Conservation (phyloP, 2,797 vertebrate genomes). For the Spheniscus humboldti region DNA sequence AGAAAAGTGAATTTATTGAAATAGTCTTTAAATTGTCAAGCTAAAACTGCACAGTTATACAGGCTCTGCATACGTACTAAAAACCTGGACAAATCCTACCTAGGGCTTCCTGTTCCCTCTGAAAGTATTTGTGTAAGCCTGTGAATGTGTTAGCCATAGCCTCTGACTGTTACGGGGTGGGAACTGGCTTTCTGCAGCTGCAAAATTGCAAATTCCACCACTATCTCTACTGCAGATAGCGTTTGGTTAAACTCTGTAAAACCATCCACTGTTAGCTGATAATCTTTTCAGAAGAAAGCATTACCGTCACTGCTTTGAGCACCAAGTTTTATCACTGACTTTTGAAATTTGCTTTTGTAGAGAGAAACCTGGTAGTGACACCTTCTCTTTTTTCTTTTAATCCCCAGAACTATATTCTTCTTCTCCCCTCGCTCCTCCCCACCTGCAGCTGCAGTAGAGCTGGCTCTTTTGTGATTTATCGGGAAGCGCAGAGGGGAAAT, state of each 20-base stretch:
- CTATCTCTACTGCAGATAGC: background rate
- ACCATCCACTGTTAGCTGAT: background rate
- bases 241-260: background rate
- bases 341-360: background rate
- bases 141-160: background rate
- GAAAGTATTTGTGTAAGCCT: background rate
- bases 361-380: background rate
- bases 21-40: background rate
- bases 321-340: background rate
- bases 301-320: background rate
- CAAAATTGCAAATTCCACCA: background rate
- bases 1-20: background rate
- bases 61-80: background rate
- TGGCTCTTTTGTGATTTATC: background rate
- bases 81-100: background rate
- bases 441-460: background rate
- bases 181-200: background rate
- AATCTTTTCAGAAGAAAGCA: background rate
- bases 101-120: background rate
- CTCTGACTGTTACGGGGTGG: background rate
- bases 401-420: background rate
- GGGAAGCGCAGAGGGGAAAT: background rate
- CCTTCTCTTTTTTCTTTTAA: background rate
- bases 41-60: background rate
- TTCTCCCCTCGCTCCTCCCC: background rate